Evolutionary conservation across 2,797 vertebrate genomes (phyloP), one percentile per base, ranked within the genome.

Genomic region (Odontamblyopus lacepedii): DNA sequence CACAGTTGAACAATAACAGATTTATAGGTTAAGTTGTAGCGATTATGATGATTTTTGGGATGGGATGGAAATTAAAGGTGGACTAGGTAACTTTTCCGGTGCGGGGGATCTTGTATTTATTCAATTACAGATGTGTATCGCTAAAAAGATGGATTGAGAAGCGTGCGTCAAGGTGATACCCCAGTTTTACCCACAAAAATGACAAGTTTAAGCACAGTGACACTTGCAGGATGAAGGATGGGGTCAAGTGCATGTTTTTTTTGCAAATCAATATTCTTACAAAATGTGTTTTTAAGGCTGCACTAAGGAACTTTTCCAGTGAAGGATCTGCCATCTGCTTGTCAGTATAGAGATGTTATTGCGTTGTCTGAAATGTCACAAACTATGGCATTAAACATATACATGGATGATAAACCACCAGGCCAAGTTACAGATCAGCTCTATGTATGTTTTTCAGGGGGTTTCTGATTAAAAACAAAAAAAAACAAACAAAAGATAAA

Each of bases 231-330:
- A 44, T 44, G 41, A 23, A 23, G 23, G 23, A 23, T 23, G 41
- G 41, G 44, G 41, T 13, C 41, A 44, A 41, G 11, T 41, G 38
- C 38, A 41, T 11, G 11, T 41, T 44, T 44, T 44, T 35, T 35
- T 35, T 35, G 35, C 35, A 35, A 35, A 35, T 35, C 0, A 35
- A 35, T 15, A 7, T 18, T 62, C 59, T 30, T 19, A 38, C 61
- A 78, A 80, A 78, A 67, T 12, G 27, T 71, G 74, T 8, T 55
- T 55, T 55, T 55, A 55, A 55, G 8, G 53, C 8, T 55, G 53
- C 53, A 55, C 53, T 55, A 55, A 8, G 6, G 19, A 55, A 23
- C 53, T n/a, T 23, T n/a, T 55, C 6, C 8, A 55, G 19, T 55
- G 53, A 8, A 55, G 7, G 19, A 2, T 44, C 2, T 13, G 41